Percentiles rank a stretch among this genome's conserved stretches.
Conservation (phyloP, 2,888 invertebrate genomes). For the Euzetes globulus region DNA sequence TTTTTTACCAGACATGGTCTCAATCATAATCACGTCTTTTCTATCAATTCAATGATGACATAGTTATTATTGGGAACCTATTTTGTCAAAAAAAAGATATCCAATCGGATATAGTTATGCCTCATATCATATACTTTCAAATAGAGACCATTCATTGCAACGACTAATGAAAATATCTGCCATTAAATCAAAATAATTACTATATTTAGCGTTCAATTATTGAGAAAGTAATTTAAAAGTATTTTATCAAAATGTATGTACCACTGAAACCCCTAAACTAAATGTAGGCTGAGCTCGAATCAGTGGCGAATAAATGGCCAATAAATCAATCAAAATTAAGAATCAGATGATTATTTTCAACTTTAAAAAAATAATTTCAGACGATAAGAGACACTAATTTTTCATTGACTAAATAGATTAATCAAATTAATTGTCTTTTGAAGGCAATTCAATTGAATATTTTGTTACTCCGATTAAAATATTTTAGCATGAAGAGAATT, state of each 20-base stretch:
- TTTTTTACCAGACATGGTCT: conserved; percentile 8
- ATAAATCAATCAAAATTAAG: too few relatives aligned
- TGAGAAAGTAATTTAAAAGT: background rate
- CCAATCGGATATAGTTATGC: conserved; percentile 13
- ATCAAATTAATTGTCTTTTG: too few relatives aligned
- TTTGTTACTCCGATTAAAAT: background rate
- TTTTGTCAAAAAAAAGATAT: background rate
- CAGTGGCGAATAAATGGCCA: too few relatives aligned
- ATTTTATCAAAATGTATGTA: background rate
- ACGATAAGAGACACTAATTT: too few relatives aligned
- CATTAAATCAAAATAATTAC: conserved; percentile 8
- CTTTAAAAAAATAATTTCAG: too few relatives aligned
- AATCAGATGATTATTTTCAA: too few relatives aligned
- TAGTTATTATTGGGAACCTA: conserved; percentile 20
- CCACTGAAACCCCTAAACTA: too few relatives aligned
- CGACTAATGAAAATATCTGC: background rate
- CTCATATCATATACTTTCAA: background rate
- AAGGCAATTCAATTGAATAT: too few relatives aligned
- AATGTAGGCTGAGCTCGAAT: too few relatives aligned
- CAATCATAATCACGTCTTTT: conserved; percentile 25
- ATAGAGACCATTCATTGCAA: background rate
- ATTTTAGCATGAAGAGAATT: background rate
- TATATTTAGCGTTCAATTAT: background rate
- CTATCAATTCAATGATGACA: conserved; percentile 25
- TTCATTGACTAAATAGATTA: too few relatives aligned